Evolutionary conservation across 1,140 invertebrate species (phyloP).

Genomic region (Dreissena polymorpha): DNA sequence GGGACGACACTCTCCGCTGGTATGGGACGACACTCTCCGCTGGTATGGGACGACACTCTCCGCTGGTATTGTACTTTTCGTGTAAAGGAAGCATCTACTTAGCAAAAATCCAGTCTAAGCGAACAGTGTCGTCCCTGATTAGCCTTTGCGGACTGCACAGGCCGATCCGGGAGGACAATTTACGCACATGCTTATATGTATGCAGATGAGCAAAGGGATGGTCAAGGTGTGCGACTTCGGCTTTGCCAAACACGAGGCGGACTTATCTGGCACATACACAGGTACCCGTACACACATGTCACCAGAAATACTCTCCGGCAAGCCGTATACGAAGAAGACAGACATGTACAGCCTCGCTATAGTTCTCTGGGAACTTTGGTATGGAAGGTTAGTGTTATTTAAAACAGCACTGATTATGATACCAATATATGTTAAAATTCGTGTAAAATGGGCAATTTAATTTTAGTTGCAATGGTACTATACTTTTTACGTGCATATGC

Average conservation of each 20-base stretch:
- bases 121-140: not conserved
- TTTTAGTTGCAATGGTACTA: no score
- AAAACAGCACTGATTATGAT: no score
- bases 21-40: not conserved
- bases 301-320: constrained; percentile 27
- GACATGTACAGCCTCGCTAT: constrained; percentile 52
- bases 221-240: constrained; percentile 50
- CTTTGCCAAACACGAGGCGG: constrained; percentile 23
- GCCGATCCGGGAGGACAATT: not conserved
- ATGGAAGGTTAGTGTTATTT: constrained; percentile 1
- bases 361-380: constrained; percentile 51
- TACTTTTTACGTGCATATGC: no score
- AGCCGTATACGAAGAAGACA: constrained; percentile 28
- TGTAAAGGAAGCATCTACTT: not conserved
- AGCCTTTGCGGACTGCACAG: not conserved
- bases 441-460: no score
- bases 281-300: constrained; percentile 50
- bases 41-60: constrained; percentile 2
- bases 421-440: no score
- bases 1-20: constrained; percentile 12
- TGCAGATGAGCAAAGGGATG: constrained; percentile 26
- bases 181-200: not conserved
- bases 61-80: constrained; percentile 22
- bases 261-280: constrained; percentile 22
- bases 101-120: not conserved